These are phyloP conservation scores for Selenia dentaria DNA, from an alignment of 2,888 invertebrate genomes.

Conservation along the genomic window DNA sequence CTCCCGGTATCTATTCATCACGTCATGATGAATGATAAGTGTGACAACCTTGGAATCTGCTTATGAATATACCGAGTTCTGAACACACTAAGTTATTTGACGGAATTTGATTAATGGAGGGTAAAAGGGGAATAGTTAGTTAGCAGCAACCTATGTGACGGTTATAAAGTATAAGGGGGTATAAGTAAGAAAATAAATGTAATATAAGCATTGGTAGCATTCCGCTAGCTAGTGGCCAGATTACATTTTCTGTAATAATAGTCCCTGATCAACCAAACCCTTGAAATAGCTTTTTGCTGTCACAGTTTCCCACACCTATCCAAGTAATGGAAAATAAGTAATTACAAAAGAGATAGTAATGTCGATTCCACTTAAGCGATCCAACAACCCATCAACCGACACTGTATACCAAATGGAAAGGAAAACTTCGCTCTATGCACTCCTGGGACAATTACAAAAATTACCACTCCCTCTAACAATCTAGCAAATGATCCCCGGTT, in stretches of 20 bases:
- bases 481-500: conserved; percentile 28
- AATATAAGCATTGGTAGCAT: no score
- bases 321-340: no score
- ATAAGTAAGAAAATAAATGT: no score
- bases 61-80: conserved; percentile 48
- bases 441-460: conserved; percentile 32
- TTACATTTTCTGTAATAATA: no score
- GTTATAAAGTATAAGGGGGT: no score
- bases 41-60: conserved; percentile 50
- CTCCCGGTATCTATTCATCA: conserved; percentile 6
- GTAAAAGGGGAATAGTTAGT: conserved; percentile 13
- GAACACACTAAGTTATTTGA: conserved; percentile 46
- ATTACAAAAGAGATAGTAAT: no score
- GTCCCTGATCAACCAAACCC: no score
- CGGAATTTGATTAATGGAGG: conserved; percentile 44
- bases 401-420: neutral
- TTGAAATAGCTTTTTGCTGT: no score
- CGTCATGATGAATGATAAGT: conserved; percentile 58
- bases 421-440: neutral
- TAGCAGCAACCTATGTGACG: neutral
- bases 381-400: conserved; percentile 2
- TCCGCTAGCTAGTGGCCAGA: no score
- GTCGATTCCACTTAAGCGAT: neutral
- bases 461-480: conserved; percentile 27
- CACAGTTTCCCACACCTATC: no score